Conservation (phyloP, 2,888 invertebrate species). For the Adelphocoris suturalis region DNA sequence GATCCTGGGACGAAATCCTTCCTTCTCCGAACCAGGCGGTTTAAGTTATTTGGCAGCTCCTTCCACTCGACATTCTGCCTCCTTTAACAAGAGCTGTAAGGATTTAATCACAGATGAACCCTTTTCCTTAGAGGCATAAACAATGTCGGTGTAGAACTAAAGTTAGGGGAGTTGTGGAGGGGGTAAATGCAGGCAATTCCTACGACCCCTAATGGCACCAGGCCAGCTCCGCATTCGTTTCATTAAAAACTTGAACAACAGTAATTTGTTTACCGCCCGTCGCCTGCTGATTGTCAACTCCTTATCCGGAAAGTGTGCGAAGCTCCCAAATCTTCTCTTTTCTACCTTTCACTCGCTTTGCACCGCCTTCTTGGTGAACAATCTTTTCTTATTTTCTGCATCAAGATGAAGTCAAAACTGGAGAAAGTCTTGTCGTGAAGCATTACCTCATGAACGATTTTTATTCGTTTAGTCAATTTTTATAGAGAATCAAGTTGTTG, state of each 20-base stretch:
- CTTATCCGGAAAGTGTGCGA: conserved; percentile 50
- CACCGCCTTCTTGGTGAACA: background rate
- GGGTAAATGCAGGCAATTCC: conserved; percentile 63
- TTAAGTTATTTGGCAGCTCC: conserved; percentile 19
- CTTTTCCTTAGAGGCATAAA: conserved; percentile 53
- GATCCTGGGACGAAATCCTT: background rate
- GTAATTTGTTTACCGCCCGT: conserved; percentile 65
- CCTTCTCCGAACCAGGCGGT: background rate
- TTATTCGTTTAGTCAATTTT: too few relatives aligned
- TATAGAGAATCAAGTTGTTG: too few relatives aligned
- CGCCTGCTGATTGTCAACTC: conserved; percentile 60
- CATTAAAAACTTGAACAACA: conserved; percentile 67
- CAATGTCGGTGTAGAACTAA: conserved; percentile 48
- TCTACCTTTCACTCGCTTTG: background rate
- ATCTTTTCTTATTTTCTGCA: background rate
- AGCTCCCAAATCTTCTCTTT: background rate
- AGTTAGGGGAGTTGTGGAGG: background rate
- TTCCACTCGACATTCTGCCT: background rate
- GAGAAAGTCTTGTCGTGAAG: too few relatives aligned
- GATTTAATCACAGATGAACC: conserved; percentile 61
- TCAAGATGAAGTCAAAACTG: background rate
- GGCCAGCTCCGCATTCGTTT: conserved; percentile 67
- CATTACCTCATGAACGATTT: too few relatives aligned
- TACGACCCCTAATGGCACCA: conserved; percentile 63
- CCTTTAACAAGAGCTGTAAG: conserved; percentile 30